Evolutionary conservation across 2,113 vertebrate species (phyloP), one percentile per base, ranked within the genome.

Genomic region (Oncorhynchus clarkii): DNA sequence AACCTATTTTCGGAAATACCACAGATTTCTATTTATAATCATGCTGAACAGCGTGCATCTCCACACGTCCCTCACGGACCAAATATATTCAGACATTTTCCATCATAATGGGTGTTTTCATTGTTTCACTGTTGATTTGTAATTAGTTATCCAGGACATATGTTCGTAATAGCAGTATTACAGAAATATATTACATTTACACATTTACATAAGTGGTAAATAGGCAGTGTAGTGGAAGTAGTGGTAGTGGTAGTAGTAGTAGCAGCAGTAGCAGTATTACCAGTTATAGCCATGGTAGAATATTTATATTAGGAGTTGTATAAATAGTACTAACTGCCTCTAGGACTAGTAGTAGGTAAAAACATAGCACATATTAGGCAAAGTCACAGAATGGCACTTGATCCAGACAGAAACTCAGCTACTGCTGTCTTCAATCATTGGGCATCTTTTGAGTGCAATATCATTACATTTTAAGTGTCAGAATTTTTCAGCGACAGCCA

Each of bases 1-100:
- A 94, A 94, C 93, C 93, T 93, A 93, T 94, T 94, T 94, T 93
- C 87, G 80, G 92, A 93, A 93, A 92, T 92, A 91, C 90, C 91
- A 90, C 88, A 85, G 83, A 89, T 85, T 88, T 90, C 92, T 94
- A 93, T 93, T 93, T 92, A 88, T 94, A 93, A 87, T 89, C n/a
- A 24, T 85, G 85, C 91, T 88, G 91, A 90, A 88, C 90, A 85
- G 91, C 86, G 71, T 79, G 90, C 83, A 85, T 90, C 88, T 87
- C 84, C 87, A 87, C 88, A 85, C 83, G 83, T 87, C 89, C 86
- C 88, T 86, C 78, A 88, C 54, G 78, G 83, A 87, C 86, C 82
- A 82, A 78, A 87, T 81, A 83, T 83, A 82, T 77, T 86, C 82
- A 74, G 84, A 85, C 79, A 78, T 80, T 86, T 81, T 75, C 60